Conservation (phyloP, 2,888 invertebrate genomes). For the Oscheius sp. region DNA sequence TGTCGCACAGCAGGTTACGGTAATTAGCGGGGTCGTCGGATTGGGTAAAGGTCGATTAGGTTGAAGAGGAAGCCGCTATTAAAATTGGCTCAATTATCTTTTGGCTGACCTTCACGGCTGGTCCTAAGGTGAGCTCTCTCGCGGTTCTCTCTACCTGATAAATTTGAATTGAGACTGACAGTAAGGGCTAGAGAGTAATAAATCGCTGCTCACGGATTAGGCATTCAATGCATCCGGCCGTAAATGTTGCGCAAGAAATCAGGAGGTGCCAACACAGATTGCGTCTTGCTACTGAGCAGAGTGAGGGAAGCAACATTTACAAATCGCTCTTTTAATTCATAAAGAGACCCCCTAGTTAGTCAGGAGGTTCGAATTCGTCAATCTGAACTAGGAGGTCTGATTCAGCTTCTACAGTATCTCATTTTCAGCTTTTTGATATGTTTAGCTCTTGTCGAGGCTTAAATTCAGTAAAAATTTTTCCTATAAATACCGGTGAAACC, state of each 20-base stretch:
- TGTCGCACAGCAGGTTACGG: slow-evolving; percentile 22
- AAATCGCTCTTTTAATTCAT: too few species aligned
- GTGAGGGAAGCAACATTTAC: too few species aligned
- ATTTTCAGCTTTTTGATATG: too few species aligned
- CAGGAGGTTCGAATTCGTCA: too few species aligned
- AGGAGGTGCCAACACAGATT: slow-evolving; percentile 11
- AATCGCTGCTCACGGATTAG: slow-evolving; percentile 25
- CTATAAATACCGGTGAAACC: too few species aligned
- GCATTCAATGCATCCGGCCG: slow-evolving; percentile 24
- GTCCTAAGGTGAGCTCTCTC: background rate
- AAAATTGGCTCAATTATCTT: slow-evolving; percentile 17
- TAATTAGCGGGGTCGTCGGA: slow-evolving; percentile 20
- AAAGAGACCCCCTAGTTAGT: too few species aligned
- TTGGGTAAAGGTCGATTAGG: slow-evolving; percentile 16
- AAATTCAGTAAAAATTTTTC: too few species aligned
- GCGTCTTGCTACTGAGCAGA: background rate
- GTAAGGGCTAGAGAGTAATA: background rate
- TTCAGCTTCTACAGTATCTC: too few species aligned
- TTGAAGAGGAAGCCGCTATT: slow-evolving; percentile 23
- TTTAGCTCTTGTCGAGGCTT: too few species aligned
- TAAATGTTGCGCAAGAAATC: slow-evolving; percentile 27
- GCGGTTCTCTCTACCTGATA: background rate
- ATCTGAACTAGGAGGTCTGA: too few species aligned
- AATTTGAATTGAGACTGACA: background rate
- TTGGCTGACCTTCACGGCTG: slow-evolving; percentile 20